These are phyloP conservation scores for Galerucella nymphaeae DNA, from an alignment of 2,888 invertebrate genomes.

Conservation along the genomic window DNA sequence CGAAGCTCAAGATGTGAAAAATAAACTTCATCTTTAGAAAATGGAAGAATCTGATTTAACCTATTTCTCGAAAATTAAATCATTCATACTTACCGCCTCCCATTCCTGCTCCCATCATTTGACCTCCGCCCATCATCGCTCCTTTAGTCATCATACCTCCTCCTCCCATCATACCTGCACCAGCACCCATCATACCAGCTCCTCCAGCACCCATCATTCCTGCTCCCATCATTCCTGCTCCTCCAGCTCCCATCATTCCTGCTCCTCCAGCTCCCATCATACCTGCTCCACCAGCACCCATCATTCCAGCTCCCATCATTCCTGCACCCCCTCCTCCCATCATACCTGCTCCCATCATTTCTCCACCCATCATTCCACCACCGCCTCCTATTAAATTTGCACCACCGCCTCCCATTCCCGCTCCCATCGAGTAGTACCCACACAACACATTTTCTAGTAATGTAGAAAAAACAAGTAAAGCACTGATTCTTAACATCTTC, in stretches of 20 bases:
- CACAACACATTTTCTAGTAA: conserved; percentile 19
- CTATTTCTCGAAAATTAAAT: no score
- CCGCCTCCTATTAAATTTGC: conserved; percentile 19
- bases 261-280: conserved; percentile 40
- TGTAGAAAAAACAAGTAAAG: neutral
- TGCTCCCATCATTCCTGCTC: conserved; percentile 36
- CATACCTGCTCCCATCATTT: conserved; percentile 27
- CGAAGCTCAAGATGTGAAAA: no score
- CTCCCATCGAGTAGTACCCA: conserved; percentile 17
- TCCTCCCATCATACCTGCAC: conserved; percentile 36
- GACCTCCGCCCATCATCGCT: conserved; percentile 32
- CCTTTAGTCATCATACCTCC: conserved; percentile 50
- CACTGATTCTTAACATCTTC: conserved; percentile 15
- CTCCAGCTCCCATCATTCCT: conserved; percentile 35
- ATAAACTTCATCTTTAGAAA: no score
- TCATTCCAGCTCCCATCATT: conserved; percentile 51
- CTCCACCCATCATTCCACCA: conserved; percentile 32
- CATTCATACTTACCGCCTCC: conserved; percentile 24
- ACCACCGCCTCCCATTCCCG: conserved; percentile 24
- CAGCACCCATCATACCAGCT: conserved; percentile 48
- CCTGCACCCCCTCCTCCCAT: conserved; percentile 11
- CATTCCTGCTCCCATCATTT: conserved; percentile 24
- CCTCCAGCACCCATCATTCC: conserved; percentile 35
- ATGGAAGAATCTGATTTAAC: no score
- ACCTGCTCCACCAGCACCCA: conserved; percentile 34